Evolutionary conservation across 1,140 invertebrate genomes (phyloP).

Genomic region (Lamellibrachia luymesi): DNA sequence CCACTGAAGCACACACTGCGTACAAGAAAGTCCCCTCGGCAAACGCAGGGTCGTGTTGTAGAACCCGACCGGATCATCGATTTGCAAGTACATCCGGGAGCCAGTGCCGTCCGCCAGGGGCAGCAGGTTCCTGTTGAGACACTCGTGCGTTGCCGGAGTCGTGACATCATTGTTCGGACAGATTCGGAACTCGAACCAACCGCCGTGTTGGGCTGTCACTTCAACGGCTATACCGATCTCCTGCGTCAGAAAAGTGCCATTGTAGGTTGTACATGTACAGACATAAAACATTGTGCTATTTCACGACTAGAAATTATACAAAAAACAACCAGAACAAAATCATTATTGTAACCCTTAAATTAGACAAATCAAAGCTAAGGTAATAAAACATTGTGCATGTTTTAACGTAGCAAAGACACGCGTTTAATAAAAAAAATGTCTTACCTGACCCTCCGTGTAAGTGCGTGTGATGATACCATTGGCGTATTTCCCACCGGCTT

Average conservation of each 20-base stretch:
- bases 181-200: slow-evolving; percentile 55
- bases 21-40: slow-evolving; percentile 42
- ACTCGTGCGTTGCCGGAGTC: slow-evolving; percentile 58
- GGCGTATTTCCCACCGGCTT: slow-evolving; percentile 35
- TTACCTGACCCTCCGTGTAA: too few species aligned
- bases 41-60: slow-evolving; percentile 34
- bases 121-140: slow-evolving; percentile 61
- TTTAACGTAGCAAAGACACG: too few species aligned
- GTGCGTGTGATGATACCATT: too few species aligned
- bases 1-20: slow-evolving; percentile 52
- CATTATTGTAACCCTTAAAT: too few species aligned
- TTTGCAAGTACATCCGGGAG: not conserved
- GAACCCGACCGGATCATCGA: not conserved
- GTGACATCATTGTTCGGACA: slow-evolving; percentile 67
- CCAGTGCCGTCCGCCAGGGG: not conserved
- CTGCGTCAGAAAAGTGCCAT: slow-evolving; percentile 26
- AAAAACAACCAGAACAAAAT: too few species aligned
- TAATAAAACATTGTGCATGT: too few species aligned
- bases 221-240: slow-evolving; percentile 35
- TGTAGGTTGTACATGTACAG: not conserved
- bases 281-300: too few species aligned
- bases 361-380: too few species aligned
- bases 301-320: too few species aligned
- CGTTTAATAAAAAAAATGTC: too few species aligned
- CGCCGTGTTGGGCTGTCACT: slow-evolving; percentile 40